Percentiles rank a stretch among this genome's conserved stretches.
Conservation (phyloP, 2,888 invertebrate species). For the Stenichneumon culpator region DNA sequence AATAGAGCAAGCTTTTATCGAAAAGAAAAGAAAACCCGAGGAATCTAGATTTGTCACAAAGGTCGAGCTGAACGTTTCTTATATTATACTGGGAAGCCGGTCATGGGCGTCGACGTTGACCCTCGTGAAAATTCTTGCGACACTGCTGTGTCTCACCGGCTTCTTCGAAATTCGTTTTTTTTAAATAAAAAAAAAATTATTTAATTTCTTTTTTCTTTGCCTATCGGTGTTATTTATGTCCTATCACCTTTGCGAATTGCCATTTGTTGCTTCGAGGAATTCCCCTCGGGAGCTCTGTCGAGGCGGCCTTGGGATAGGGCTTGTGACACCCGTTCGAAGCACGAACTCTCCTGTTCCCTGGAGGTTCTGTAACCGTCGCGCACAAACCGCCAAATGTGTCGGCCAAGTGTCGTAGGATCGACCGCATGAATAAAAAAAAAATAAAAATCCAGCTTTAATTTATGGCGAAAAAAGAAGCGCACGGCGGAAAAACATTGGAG, state of each 20-base stretch:
- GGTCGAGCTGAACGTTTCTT: slow-evolving; percentile 44
- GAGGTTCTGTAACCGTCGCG: background rate
- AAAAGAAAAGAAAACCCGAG: background rate
- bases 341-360: background rate
- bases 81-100: slow-evolving; percentile 46
- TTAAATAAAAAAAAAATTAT: too few relatives aligned
- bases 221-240: background rate
- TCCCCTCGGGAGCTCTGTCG: slow-evolving; percentile 4
- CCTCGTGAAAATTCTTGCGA: slow-evolving; percentile 59
- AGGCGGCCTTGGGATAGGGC: slow-evolving; percentile 19
- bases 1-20: background rate
- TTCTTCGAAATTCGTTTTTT: background rate
- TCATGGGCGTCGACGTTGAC: slow-evolving; percentile 68
- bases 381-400: background rate
- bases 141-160: slow-evolving; percentile 9
- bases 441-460: slow-evolving; percentile 32
- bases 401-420: background rate
- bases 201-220: too few relatives aligned
- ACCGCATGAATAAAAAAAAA: background rate
- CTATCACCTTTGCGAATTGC: background rate
- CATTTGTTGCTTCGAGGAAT: slow-evolving; percentile 55
- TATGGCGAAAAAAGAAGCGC: slow-evolving; percentile 20
- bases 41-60: slow-evolving; percentile 52
- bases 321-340: slow-evolving; percentile 32
- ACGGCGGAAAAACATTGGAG: slow-evolving; percentile 4